Base-by-base conservation (phyloP, 2,888 invertebrate genomes). In the Bimastos eiseni region DNA sequence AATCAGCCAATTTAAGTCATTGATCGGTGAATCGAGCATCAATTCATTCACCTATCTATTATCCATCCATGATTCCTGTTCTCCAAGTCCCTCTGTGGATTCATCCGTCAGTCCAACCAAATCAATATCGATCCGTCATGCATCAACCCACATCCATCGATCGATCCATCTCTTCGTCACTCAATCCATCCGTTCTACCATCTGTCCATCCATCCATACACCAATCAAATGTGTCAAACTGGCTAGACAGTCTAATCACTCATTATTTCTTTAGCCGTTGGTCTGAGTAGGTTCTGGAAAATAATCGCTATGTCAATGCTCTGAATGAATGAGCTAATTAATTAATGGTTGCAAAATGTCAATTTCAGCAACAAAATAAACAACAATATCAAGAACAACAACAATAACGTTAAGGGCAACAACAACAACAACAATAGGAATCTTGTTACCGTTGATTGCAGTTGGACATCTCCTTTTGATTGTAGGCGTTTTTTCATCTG, bases 401-500 rank as follows among this genome's bases (percentile, higher is more conserved):
- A 33, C 34, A 19, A 37, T 21, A n/a, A 13, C 41, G 37, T 21
- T 89, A 89, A 37, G 5, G 37, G 24, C 33, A 44, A 24, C 33
- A 37, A 44, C n/a, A 89, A n/a, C 44, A 89, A 21, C 24, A 89
- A 33, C 33, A 30, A 21, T 17, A n/a, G 89, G n/a, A 41, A 4
- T 89, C 34, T 11, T 89, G 34, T 11, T 44, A 33, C 13, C 17
- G 1, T 38, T 89, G 34, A 24, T 83, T 84, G n/a, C 37, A 90
- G 30, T 70, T 37, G 24, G 30, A 6, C 83, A 33, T 38, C 2
- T 70, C 8, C 8, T 70, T n/a, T 70, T 49, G 17, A 49, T 88
- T 88, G 97, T 97, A 99, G 98, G 98, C 98, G 95, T 98, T 99
- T 96, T 99, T 99, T 96, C 97, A 98, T 94, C 96, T 99, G 91